Percentiles rank a stretch among this genome's conserved stretches.
Evolutionary conservation across 2,888 invertebrate species (phyloP).

Genomic region (Dryobotodes eremita): DNA sequence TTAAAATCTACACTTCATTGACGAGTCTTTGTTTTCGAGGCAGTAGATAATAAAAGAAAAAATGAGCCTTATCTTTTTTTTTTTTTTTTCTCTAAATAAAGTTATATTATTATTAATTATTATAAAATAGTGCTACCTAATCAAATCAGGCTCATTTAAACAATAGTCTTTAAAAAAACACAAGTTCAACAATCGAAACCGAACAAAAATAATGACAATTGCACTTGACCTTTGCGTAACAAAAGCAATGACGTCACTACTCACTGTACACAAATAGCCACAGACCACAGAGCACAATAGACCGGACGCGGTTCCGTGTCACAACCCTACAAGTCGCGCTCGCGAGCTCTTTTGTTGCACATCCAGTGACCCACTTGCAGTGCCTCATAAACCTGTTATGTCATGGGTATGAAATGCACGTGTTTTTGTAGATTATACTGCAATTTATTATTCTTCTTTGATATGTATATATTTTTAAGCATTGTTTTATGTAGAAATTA

Average conservation of each 20-base stretch:
- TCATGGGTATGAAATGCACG: conserved; percentile 17
- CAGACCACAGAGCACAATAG: conserved; percentile 49
- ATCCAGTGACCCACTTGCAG: conserved; percentile 62
- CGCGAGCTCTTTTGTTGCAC: conserved; percentile 60
- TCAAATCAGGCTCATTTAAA: neutral
- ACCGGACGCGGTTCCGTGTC: conserved; percentile 60
- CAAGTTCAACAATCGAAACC: conserved; percentile 43
- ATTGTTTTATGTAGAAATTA: neutral
- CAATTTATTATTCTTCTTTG: neutral
- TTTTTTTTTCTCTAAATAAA: too few relatives aligned
- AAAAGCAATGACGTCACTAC: conserved; percentile 52
- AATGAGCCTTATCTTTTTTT: neutral
- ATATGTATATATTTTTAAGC: neutral
- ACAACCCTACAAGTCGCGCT: conserved; percentile 30
- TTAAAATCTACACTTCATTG: neutral
- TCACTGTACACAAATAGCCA: conserved; percentile 49
- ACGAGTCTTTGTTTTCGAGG: neutral
- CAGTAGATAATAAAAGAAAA: neutral
- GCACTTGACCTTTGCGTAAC: conserved; percentile 62
- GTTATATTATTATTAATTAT: too few relatives aligned
- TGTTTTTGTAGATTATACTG: neutral
- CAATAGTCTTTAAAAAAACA: conserved; percentile 3
- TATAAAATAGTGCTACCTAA: too few relatives aligned
- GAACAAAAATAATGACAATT: conserved; percentile 43
- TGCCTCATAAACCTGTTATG: conserved; percentile 27